Evolutionary conservation across 2,113 vertebrate species (phyloP), one percentile per base, ranked within the genome.

Genomic region (Amazona guildingii): DNA sequence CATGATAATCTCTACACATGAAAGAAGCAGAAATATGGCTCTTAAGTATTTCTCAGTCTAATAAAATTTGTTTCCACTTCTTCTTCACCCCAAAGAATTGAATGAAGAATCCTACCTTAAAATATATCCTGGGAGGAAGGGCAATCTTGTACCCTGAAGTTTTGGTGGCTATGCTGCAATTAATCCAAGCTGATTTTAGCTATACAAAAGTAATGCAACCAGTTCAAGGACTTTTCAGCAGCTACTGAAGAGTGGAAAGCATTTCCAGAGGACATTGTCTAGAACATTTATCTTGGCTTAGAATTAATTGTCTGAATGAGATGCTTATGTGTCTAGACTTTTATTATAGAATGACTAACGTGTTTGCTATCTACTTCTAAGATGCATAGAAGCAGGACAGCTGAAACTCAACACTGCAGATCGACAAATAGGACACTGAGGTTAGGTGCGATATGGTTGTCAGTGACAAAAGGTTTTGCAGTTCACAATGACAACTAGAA

Each of bases 401-500:
- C 14, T 90, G 54, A 74, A 77, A 74, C 59, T 35, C 23, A 86
- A 14, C 14, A 20, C 21, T 31, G 16, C 5, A 44, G 20, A 48
- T 76, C 70, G 79, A 66, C 28, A 83, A 25, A 20, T 27, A 37
- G 4, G 3, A 27, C 25, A 59, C 4, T 69, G 41, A 88, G 44
- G 5, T 77, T 73, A 59, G 25, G 4, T 21, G 9, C 0, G 2
- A 27, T 39, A 41, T 6, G 20, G 2, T 24, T 51, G 10, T 7
- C 67, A 83, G 33, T 8, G 11, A 27, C 0, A 0, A 63, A 88
- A 63, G 9, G 11, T 62, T 67, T 63, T 83, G 7, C 31, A 57
- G 35, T 39, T 79, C 3, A 0, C 43, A 73, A 6, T 46, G 41
- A 86, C 37, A 83, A 8, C 4, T 49, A 31, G 57, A 90, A 59